phyloP scores from a whole-genome alignment of 2,113 vertebrate species.

The Hippocampus zosterae region DNA sequence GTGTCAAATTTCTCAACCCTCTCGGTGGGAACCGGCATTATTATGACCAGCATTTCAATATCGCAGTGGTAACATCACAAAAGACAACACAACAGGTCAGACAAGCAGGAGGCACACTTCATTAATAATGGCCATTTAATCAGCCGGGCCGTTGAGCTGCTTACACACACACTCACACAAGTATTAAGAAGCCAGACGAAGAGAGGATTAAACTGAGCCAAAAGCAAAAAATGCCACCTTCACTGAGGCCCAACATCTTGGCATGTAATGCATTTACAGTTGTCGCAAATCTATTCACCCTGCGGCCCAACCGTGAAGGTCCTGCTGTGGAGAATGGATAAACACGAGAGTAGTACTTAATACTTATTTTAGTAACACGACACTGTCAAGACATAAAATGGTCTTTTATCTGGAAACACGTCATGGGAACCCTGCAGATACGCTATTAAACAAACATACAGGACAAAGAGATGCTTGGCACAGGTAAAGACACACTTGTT shows the following conservation, averaged over 20 bases:
- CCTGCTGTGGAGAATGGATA: slow-evolving; percentile 22
- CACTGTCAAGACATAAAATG: neutral
- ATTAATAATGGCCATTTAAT: slow-evolving; percentile 64
- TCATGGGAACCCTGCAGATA: slow-evolving; percentile 16
- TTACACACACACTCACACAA: slow-evolving; percentile 42
- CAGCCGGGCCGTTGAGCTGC: slow-evolving; percentile 38
- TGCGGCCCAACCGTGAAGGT: slow-evolving; percentile 32
- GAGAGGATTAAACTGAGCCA: slow-evolving; percentile 51
- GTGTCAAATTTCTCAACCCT: slow-evolving; percentile 36
- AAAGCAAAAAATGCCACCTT: slow-evolving; percentile 55
- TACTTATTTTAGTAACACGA: neutral
- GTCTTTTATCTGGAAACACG: slow-evolving; percentile 31
- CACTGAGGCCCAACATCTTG: slow-evolving; percentile 44
- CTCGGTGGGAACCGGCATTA: slow-evolving; percentile 59
- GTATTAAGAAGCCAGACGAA: slow-evolving; percentile 30
- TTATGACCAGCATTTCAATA: slow-evolving; percentile 66
- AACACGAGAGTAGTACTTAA: slow-evolving; percentile 34
- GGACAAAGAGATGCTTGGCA: slow-evolving; percentile 30
- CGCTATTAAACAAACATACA: slow-evolving; percentile 3
- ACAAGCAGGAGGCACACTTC: slow-evolving; percentile 56
- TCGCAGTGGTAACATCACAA: slow-evolving; percentile 59
- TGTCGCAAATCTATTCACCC: slow-evolving; percentile 50
- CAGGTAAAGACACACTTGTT: slow-evolving; percentile 10
- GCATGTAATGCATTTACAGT: slow-evolving; percentile 50
- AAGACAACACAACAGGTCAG: slow-evolving; percentile 60